Conservation (phyloP, 2,888 invertebrate species). For the Argynnis bischoffii region DNA sequence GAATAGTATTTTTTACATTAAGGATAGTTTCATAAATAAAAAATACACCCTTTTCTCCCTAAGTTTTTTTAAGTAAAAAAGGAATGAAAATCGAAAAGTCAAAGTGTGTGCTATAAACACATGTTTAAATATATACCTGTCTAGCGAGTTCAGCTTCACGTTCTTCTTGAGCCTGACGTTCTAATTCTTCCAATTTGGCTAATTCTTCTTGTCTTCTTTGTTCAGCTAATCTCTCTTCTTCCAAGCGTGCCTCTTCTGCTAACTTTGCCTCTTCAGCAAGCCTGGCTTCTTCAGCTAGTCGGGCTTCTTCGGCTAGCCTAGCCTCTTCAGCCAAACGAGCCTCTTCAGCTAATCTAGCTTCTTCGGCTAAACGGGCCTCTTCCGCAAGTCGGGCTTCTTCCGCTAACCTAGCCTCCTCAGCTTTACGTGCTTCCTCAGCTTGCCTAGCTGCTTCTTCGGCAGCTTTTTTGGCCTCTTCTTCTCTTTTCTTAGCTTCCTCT, state of each 20-base stretch:
- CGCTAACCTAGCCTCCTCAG: constrained; percentile 72
- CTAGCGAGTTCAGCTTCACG: constrained; percentile 86
- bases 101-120: no score
- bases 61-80: no score
- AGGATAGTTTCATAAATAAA: no score
- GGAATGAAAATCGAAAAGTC: no score
- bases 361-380: constrained; percentile 73
- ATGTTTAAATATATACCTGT: constrained; percentile 66
- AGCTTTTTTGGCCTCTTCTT: constrained; percentile 68
- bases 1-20: no score
- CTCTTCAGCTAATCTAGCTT: constrained; percentile 66
- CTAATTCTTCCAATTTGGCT: constrained; percentile 81
- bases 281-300: constrained; percentile 68
- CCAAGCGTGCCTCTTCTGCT: constrained; percentile 52
- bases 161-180: constrained; percentile 84
- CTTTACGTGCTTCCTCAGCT: constrained; percentile 66
- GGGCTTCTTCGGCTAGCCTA: constrained; percentile 73
- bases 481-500: constrained; percentile 66
- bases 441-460: constrained; percentile 77
- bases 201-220: constrained; percentile 74
- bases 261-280: constrained; percentile 62
- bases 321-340: constrained; percentile 67
- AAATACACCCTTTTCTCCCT: no score
- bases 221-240: constrained; percentile 72
- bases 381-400: constrained; percentile 75